Conservation (phyloP, 1,140 invertebrate genomes). For the Asobara japonica region DNA sequence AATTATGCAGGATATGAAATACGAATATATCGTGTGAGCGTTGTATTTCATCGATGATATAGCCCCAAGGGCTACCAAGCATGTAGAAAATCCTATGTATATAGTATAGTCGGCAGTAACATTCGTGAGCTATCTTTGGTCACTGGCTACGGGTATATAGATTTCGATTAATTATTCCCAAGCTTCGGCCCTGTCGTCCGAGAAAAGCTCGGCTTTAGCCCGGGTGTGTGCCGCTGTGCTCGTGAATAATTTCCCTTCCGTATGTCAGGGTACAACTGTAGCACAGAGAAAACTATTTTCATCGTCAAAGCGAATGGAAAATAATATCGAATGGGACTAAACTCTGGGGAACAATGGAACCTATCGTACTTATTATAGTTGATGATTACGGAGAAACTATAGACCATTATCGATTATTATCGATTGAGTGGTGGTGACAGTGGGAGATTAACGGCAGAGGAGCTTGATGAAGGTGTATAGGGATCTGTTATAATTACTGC, state of each 20-base stretch:
- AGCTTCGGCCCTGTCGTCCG: slow-evolving; percentile 16
- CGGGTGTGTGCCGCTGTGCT: not conserved
- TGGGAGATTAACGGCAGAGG: too few species aligned
- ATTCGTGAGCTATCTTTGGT: slow-evolving; percentile 42
- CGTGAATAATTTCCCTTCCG: slow-evolving; percentile 40
- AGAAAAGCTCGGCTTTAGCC: slow-evolving; percentile 27
- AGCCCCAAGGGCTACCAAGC: not conserved
- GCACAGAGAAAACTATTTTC: not conserved
- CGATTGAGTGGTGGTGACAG: too few species aligned
- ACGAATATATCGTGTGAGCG: slow-evolving; percentile 12
- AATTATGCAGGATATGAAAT: slow-evolving; percentile 44
- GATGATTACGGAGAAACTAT: not conserved
- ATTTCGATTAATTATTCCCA: slow-evolving; percentile 51
- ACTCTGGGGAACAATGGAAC: not conserved
- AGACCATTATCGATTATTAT: not conserved
- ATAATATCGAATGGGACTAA: not conserved
- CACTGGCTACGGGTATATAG: slow-evolving; percentile 36
- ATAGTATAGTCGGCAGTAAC: not conserved
- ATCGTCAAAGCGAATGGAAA: not conserved
- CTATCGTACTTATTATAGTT: not conserved
- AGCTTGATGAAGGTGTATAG: too few species aligned
- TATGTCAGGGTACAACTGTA: slow-evolving; percentile 17
- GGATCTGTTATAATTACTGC: too few species aligned
- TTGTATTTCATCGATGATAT: slow-evolving; percentile 25
- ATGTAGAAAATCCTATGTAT: not conserved